Evolutionary conservation across 2,797 vertebrate species (phyloP).

Genomic region (Esox lucius): DNA sequence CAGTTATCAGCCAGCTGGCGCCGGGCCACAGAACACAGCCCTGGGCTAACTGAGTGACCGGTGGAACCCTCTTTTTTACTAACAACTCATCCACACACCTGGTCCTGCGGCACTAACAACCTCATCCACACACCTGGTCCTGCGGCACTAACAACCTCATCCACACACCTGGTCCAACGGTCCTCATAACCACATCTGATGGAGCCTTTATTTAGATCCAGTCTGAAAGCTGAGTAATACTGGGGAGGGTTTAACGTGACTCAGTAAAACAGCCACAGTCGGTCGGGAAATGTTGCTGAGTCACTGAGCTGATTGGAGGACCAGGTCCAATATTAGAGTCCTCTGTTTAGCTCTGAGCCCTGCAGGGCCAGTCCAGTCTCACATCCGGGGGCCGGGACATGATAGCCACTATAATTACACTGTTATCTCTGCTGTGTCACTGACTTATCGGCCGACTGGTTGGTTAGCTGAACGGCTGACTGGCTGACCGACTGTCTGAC

Average conservation of each 20-base stretch:
- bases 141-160: too few species aligned
- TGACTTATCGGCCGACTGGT: neutral
- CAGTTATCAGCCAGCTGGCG: conserved; percentile 3
- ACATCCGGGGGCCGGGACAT: neutral
- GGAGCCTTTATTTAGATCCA: too few species aligned
- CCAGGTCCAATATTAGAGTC: neutral
- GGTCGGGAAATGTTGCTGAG: neutral
- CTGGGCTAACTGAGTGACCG: neutral
- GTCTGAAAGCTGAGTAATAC: neutral
- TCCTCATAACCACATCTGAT: too few species aligned
- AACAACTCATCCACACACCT: too few species aligned
- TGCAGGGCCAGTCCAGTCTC: neutral
- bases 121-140: too few species aligned
- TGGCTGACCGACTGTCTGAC: too few species aligned
- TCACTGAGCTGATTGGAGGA: neutral
- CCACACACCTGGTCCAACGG: too few species aligned
- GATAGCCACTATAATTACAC: neutral
- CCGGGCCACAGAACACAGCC: conserved; percentile 2
- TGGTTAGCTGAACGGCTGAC: too few species aligned
- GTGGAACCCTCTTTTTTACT: neutral
- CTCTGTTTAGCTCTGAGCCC: neutral
- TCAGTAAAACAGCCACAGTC: neutral
- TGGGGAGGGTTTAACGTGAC: neutral
- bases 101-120: too few species aligned
- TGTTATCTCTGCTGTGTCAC: neutral